Base-by-base conservation (phyloP, 2,888 invertebrate genomes). In the Ophion ventricosus region DNA sequence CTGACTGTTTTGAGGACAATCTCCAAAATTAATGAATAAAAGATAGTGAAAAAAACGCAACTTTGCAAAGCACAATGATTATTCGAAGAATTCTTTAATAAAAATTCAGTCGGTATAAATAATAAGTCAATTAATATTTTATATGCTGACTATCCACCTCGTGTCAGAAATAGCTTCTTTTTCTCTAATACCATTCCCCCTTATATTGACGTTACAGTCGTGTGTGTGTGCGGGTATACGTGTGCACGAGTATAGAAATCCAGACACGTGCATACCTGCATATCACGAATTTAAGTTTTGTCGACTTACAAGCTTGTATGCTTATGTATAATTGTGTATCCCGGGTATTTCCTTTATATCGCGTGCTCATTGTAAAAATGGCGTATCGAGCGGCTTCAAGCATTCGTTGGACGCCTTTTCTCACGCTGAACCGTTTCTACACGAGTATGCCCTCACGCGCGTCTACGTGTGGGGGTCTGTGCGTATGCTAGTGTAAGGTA, bases 401-500 rank as follows among this genome's bases (percentile, higher is more conserved):
- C 49, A 49, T 7, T 2, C 8, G 14, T 67, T 49, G 11, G 23
- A 43, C 43, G 67, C 25, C 35, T 25, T 49, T n/a, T 25, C 26
- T 26, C 17, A 49, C 26, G 2, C 43, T 26, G 10, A n/a, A 20
- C 54, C 56, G 17, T 54, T n/a, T 26, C 5, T 56, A 11, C 56
- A 20, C 54, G 49, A 43, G 43, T 43, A 2, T 43, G 43, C 43
- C 43, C 43, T 43, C 43, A 14, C 43, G 43, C 43, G 43, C 11
- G 82, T 83, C 83, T 29, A 8, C 1, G 14, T 64, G 29, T 59
- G 23, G 83, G 80, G 35, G 49, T 54, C 17, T 81, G 35, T 59
- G 54, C 69, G 56, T 70, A 56, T 83, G 59, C 61, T 56, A 26
- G 75, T 67, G 49, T 83, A 57, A 57, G n/a, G 14, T 73, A 66